A percentile compares a stretch with the other conserved stretches of the same genome.
Evolutionary conservation across 2,113 vertebrate genomes (phyloP).

Genomic region (Alethe castanea): DNA sequence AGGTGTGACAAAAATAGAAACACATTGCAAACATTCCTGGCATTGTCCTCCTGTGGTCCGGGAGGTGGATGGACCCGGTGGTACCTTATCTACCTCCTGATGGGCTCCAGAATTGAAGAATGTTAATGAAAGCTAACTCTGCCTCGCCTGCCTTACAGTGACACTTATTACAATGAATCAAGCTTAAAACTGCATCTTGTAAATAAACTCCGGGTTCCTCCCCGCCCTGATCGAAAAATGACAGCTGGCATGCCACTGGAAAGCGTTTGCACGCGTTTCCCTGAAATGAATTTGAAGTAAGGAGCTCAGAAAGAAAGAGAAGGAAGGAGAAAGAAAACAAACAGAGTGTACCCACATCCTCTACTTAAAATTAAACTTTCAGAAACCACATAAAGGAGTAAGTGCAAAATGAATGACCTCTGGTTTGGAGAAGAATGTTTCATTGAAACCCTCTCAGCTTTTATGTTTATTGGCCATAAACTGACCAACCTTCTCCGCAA

Average conservation of each 20-base stretch:
- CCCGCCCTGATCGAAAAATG: not conserved
- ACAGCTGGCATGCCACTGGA: slow-evolving; percentile 53
- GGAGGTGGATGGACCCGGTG: slow-evolving; percentile 68
- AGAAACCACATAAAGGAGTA: slow-evolving; percentile 67
- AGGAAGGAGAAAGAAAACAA: slow-evolving; percentile 40
- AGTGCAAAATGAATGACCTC: slow-evolving; percentile 63
- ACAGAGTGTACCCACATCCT: slow-evolving; percentile 58
- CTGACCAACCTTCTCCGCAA: not conserved
- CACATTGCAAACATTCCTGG: slow-evolving; percentile 85
- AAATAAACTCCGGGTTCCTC: slow-evolving; percentile 22
- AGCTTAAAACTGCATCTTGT: slow-evolving; percentile 36
- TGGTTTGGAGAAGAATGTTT: slow-evolving; percentile 66
- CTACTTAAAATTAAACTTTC: slow-evolving; percentile 65
- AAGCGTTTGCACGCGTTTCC: not conserved
- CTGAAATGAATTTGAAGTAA: slow-evolving; percentile 49
- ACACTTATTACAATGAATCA: slow-evolving; percentile 49
- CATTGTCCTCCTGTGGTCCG: slow-evolving; percentile 75
- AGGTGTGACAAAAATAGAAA: slow-evolving; percentile 89
- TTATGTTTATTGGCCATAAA: slow-evolving; percentile 61
- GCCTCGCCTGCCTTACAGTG: slow-evolving; percentile 51
- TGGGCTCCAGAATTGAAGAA: slow-evolving; percentile 75
- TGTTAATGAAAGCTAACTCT: slow-evolving; percentile 73
- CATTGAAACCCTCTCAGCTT: slow-evolving; percentile 42
- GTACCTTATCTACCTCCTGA: slow-evolving; percentile 80
- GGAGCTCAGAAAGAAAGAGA: slow-evolving; percentile 24